phyloP scores from a whole-genome alignment of 2,113 vertebrate species.

The Tenebrosternarchus preto region DNA sequence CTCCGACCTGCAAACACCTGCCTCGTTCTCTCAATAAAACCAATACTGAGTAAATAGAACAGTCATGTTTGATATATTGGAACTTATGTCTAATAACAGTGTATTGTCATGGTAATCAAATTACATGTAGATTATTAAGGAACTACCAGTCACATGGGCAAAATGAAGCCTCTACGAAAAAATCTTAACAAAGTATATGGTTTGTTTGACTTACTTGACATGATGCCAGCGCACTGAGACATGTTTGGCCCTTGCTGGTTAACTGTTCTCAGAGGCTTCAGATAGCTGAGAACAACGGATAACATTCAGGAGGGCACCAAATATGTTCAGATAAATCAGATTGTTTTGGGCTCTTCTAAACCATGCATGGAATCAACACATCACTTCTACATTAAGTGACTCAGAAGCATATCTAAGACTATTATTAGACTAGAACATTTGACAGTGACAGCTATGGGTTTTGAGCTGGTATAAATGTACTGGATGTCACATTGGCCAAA shows the following conservation, averaged over 20 bases:
- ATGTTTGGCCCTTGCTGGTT: slow-evolving; percentile 1
- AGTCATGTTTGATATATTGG: no score
- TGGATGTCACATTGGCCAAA: not conserved
- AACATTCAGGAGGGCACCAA: not conserved
- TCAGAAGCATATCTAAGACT: no score
- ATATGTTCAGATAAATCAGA: not conserved
- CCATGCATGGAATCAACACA: no score
- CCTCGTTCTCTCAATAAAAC: no score
- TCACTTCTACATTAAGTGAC: not conserved
- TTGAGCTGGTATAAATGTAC: no score
- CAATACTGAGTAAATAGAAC: no score
- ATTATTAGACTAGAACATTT: no score
- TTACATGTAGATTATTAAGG: no score
- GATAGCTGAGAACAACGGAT: not conserved
- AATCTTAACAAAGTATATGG: not conserved
- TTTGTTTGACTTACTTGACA: slow-evolving; percentile 1
- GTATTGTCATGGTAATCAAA: no score
- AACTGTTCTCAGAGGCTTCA: slow-evolving; percentile 26
- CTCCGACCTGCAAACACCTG: not conserved
- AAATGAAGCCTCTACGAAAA: not conserved
- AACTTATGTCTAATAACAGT: no score
- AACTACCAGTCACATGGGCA: not conserved
- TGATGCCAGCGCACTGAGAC: slow-evolving; percentile 17
- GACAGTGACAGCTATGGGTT: no score
- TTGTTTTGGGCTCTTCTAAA: no score